Conservation (phyloP, 2,797 vertebrate species). For the Prionace glauca region DNA sequence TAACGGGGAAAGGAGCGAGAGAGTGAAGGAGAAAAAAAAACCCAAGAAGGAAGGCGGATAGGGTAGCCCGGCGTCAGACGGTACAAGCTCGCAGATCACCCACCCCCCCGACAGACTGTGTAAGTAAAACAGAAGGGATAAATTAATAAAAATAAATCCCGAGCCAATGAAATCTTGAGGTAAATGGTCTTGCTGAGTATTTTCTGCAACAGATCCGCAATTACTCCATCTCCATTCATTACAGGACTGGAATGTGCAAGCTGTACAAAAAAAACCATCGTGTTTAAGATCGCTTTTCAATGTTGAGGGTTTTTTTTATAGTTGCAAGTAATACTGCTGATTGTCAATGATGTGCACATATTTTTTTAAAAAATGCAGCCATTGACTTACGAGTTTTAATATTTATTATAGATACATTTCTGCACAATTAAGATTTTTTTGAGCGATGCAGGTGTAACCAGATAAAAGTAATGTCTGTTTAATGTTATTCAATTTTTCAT, state of each 20-base stretch:
- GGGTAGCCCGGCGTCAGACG: not conserved
- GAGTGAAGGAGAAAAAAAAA: not conserved
- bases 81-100: not conserved
- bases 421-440: not conserved
- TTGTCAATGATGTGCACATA: not conserved
- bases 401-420: not conserved
- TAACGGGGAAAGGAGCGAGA: not conserved
- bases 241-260: not conserved
- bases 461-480: too few relatives aligned
- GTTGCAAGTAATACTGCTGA: not conserved
- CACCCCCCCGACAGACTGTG: not conserved
- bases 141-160: not conserved
- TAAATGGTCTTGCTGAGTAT: not conserved
- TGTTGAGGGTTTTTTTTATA: not conserved
- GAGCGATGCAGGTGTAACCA: not conserved
- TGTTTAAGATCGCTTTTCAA: not conserved
- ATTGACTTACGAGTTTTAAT: not conserved
- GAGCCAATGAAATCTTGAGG: not conserved
- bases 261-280: not conserved
- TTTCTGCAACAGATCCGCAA: slow-evolving; percentile 20
- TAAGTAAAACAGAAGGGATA: not conserved
- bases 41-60: not conserved
- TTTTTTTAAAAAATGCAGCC: not conserved
- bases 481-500: not conserved
- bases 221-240: slow-evolving; percentile 19